Percentiles rank a stretch among this genome's conserved stretches.
Evolutionary conservation across 37 sponge, comb jelly and placozoan species (phyloP).

Genomic region (Eunapius fragilis): DNA sequence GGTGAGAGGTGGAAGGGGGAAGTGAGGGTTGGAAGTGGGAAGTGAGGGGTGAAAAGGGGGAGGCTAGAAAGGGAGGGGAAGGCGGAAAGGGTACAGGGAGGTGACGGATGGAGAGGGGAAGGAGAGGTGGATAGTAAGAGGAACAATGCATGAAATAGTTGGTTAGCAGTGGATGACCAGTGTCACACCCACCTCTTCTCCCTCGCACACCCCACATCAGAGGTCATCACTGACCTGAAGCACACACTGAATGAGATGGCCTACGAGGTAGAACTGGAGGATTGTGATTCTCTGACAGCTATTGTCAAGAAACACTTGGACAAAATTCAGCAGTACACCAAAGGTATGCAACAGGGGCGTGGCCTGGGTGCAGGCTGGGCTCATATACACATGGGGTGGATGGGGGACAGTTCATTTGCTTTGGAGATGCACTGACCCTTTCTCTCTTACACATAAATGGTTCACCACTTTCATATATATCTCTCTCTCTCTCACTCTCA

Average conservation of each 20-base stretch:
- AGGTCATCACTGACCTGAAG: not conserved
- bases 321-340: not conserved
- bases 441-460: not conserved
- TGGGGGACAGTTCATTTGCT: too few species aligned
- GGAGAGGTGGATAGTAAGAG: not conserved
- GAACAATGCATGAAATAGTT: too few species aligned
- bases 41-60: too few species aligned
- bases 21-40: too few species aligned
- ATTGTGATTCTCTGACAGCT: not conserved
- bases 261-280: not conserved
- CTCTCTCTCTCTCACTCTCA: not conserved
- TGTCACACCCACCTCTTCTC: too few species aligned
- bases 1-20: too few species aligned
- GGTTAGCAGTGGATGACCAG: too few species aligned
- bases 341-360: not conserved
- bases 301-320: not conserved
- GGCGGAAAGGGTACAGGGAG: too few species aligned
- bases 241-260: not conserved
- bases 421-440: not conserved
- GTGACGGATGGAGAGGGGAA: too few species aligned
- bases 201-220: not conserved
- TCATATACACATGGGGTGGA: too few species aligned
- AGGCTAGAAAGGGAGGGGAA: too few species aligned
- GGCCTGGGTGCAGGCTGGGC: too few species aligned
- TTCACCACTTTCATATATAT: not conserved